Percentiles rank a stretch among this genome's conserved stretches.
These are phyloP conservation scores for Endotricha flammealis DNA, from an alignment of 2,888 invertebrate genomes.

Conservation along the genomic window DNA sequence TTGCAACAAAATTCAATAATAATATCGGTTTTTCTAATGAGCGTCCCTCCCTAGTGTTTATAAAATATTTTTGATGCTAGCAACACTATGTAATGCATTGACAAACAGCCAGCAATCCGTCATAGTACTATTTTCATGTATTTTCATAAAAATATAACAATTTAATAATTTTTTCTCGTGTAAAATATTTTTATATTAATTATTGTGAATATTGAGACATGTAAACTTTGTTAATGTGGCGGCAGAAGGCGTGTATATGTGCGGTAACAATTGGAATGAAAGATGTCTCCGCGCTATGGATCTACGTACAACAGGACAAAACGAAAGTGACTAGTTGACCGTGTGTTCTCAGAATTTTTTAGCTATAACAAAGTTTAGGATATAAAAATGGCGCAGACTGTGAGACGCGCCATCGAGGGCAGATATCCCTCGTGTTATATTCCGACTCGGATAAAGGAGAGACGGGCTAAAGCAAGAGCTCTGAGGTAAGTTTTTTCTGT, in stretches of 20 bases:
- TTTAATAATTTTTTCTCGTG: too few relatives aligned
- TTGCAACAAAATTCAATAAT: too few relatives aligned
- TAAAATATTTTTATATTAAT: conserved; percentile 1
- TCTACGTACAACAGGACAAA: conserved; percentile 71
- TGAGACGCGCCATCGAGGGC: conserved; percentile 84
- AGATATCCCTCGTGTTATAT: conserved; percentile 87
- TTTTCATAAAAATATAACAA: conserved; percentile 20
- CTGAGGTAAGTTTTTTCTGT: conserved; percentile 54
- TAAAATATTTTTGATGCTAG: conserved; percentile 11
- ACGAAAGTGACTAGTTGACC: conserved; percentile 72
- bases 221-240: conserved; percentile 27
- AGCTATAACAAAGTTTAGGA: conserved; percentile 33
- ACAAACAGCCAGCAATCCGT: conserved; percentile 37
- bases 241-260: conserved; percentile 26
- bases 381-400: conserved; percentile 83
- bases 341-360: conserved; percentile 44
- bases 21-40: too few relatives aligned
- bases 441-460: conserved; percentile 84
- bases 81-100: conserved; percentile 19
- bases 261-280: conserved; percentile 45
- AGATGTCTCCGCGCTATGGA: conserved; percentile 65
- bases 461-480: conserved; percentile 82
- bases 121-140: conserved; percentile 28
- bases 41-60: too few relatives aligned
- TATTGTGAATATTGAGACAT: conserved; percentile 19